Evolutionary conservation across 2,888 invertebrate genomes (phyloP).

Genomic region (Tenthredo amoena): DNA sequence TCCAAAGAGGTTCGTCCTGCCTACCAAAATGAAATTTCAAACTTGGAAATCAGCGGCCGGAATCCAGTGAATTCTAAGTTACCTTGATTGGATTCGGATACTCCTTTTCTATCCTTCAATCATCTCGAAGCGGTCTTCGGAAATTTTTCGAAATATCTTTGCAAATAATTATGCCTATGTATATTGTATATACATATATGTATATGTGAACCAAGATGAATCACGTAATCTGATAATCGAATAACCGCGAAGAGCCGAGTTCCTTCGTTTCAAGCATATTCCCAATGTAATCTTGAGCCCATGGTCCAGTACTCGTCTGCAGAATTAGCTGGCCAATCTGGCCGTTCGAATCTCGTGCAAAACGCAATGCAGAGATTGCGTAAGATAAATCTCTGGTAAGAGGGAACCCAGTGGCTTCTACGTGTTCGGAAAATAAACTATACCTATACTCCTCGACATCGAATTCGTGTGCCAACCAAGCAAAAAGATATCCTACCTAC

Average conservation of each 20-base stretch:
- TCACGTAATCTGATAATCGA: background rate
- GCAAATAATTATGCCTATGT: background rate
- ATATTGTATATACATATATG: background rate
- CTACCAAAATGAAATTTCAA: conserved; percentile 27
- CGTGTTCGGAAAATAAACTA: conserved; percentile 39
- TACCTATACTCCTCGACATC: background rate
- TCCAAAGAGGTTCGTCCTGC: background rate
- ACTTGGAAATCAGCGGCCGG: conserved; percentile 1
- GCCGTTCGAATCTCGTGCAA: background rate
- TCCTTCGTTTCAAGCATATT: background rate
- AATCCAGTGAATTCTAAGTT: background rate
- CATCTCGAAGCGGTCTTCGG: background rate
- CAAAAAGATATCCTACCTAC: background rate
- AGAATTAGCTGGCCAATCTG: background rate
- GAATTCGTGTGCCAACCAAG: background rate
- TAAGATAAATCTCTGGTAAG: conserved; percentile 16
- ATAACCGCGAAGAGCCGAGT: background rate
- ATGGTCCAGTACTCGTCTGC: background rate
- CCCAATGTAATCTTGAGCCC: background rate
- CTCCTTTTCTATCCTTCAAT: background rate
- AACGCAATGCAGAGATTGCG: conserved; percentile 6
- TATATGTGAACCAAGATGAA: background rate
- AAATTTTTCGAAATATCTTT: background rate
- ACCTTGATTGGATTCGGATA: background rate
- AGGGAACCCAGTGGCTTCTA: background rate